Conservation (phyloP, 2,797 vertebrate species). For the Astyanax mexicanus region DNA sequence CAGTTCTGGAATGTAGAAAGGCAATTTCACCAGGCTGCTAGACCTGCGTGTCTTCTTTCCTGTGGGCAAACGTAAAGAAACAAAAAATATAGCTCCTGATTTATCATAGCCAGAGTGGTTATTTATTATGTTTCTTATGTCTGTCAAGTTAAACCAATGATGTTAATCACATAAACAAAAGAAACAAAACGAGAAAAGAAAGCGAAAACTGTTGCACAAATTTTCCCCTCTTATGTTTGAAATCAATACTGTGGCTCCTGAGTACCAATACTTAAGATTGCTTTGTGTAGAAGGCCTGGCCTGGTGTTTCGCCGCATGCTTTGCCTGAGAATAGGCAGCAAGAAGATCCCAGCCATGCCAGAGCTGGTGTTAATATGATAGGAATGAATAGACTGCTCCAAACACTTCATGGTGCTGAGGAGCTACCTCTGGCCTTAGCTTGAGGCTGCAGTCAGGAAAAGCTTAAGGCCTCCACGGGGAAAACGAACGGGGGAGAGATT, state of each 20-base stretch:
- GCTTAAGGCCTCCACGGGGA: background rate
- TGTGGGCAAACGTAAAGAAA: background rate
- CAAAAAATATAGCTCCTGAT: background rate
- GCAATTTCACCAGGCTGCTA: background rate
- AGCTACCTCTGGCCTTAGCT: slow-evolving; percentile 8
- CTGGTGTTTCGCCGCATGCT: slow-evolving; percentile 52
- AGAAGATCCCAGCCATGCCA: slow-evolving; percentile 43
- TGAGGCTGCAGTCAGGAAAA: background rate
- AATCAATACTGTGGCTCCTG: background rate
- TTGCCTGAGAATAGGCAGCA: slow-evolving; percentile 51
- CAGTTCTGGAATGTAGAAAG: slow-evolving; percentile 25
- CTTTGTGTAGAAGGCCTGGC: slow-evolving; percentile 39
- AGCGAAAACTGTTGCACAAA: background rate
- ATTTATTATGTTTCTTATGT: background rate
- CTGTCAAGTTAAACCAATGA: background rate
- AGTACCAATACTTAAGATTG: background rate
- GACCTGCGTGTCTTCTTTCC: background rate
- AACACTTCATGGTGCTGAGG: slow-evolving; percentile 24
- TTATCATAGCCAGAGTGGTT: no score
- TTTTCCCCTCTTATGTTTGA: background rate
- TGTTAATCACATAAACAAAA: background rate
- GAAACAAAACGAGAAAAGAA: background rate
- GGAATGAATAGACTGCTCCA: slow-evolving; percentile 58
- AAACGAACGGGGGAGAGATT: background rate
- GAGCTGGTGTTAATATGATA: slow-evolving; percentile 46